A percentile compares a stretch with the other conserved stretches of the same genome.
Evolutionary conservation across 2,888 invertebrate species (phyloP).

Genomic region (Temnothorax rugatulus): DNA sequence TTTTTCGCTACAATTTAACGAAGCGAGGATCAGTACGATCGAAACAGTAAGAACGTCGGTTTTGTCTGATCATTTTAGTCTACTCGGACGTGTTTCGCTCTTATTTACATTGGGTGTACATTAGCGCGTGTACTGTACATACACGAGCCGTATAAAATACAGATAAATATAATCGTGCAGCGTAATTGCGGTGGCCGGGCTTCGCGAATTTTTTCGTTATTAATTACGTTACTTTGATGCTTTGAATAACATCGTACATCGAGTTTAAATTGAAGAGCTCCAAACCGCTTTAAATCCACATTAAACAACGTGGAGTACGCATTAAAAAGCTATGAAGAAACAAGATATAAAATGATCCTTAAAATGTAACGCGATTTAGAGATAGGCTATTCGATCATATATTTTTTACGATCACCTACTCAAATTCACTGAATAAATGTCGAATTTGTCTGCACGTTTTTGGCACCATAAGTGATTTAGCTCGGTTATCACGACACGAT

Average conservation of each 20-base stretch:
- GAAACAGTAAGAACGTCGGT: slow-evolving; percentile 1
- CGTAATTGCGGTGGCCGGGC: neutral
- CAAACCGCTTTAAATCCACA: neutral
- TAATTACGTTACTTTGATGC: neutral
- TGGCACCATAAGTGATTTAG: slow-evolving; percentile 70
- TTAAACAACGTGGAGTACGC: neutral
- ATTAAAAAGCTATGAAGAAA: neutral
- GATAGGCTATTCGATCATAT: neutral
- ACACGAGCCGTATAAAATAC: slow-evolving; percentile 10
- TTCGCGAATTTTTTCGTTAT: neutral
- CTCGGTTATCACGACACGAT: slow-evolving; percentile 47
- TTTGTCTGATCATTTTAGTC: slow-evolving; percentile 23
- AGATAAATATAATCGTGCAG: slow-evolving; percentile 32
- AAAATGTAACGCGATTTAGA: slow-evolving; percentile 6
- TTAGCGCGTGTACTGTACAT: slow-evolving; percentile 12
- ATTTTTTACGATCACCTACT: neutral
- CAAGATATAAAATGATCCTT: neutral
- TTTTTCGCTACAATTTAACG: slow-evolving; percentile 19
- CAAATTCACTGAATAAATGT: neutral
- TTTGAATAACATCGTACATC: neutral
- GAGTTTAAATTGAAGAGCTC: neutral
- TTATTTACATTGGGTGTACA: slow-evolving; percentile 41
- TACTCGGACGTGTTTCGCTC: slow-evolving; percentile 33
- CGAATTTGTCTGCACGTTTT: slow-evolving; percentile 53
- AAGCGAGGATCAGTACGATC: slow-evolving; percentile 6